Evolutionary conservation across 1,140 invertebrate genomes (phyloP), one percentile per base, ranked within the genome.

Genomic region (Drosophila orena): DNA sequence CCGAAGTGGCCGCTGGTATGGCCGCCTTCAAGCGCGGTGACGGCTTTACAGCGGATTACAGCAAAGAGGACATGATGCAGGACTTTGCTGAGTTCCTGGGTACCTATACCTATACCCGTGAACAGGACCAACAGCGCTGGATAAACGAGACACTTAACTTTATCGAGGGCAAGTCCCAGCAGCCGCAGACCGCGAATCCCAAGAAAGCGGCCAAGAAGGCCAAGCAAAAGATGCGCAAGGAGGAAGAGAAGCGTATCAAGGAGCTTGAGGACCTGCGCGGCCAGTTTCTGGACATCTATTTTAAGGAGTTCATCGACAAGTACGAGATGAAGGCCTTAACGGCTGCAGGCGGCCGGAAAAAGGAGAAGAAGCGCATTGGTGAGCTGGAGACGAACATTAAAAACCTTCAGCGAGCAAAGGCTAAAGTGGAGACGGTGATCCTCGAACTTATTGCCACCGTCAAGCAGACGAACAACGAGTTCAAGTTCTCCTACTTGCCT

Each of bases 141-240:
- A 86, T 92, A 20, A 88, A 92, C 40, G 90, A 92, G 37, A 89
- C 88, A 0, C 58, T 92, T 0, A 91, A 89, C 40, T 92, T 89
- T 24, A 92, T 92, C 30, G 91, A 92, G 73, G 91, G 91, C 40
- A 80, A 91, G 24, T 71, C 91, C 0, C 68, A 86, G 14, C 89
- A 91, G 64, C 91, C 91, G 15, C 90, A 91, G 27, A 81, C 89
- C 15, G 35, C 70, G 10, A 91, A 81, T 53, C 90, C 90, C 1
- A 92, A 92, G 24, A 92, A 92, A 46, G 91, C 91, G 0, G 91
- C 91, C 12, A 92, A 92, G 52, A 92, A 92, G 50, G 90, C 89
- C 3, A 92, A 92, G 42, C 91, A 92, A 17, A 91, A 90, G 59
- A 81, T 84, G 68, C 86, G 91, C n/a, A 91, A 89, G 52, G 90